These are phyloP conservation scores for Mustela lutreola DNA, from an alignment of 2,113 vertebrate species.

Conservation along the genomic window DNA sequence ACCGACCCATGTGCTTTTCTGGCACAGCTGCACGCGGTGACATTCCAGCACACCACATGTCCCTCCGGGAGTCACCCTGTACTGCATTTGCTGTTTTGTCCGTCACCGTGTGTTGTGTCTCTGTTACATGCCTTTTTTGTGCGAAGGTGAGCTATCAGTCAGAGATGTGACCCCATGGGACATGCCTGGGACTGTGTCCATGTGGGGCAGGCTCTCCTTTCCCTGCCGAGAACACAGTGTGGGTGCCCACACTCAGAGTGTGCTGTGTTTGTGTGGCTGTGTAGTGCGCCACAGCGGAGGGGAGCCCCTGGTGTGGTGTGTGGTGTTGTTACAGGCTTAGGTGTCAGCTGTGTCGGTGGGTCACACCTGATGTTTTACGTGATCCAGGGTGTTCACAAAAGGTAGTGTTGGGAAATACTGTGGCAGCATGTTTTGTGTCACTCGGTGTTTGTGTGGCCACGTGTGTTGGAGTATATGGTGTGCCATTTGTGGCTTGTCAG, in stretches of 20 bases:
- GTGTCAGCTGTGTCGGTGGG: not conserved
- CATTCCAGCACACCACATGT: rapidly evolving
- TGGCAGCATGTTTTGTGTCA: not conserved
- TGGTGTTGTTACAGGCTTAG: rapidly evolving
- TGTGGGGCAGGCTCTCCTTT: not conserved
- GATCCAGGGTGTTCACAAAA: not conserved
- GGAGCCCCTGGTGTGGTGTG: not conserved
- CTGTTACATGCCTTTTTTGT: not conserved
- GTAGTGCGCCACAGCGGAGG: rapidly evolving
- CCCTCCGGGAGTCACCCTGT: not conserved
- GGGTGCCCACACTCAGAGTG: no score
- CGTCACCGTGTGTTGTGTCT: not conserved
- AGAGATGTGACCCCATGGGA: not conserved
- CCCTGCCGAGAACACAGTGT: not conserved
- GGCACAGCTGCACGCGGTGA: rapidly evolving
- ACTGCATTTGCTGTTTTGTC: not conserved
- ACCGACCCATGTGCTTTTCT: rapidly evolving
- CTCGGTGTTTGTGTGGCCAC: not conserved
- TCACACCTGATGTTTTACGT: not conserved
- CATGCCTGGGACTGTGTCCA: rapidly evolving
- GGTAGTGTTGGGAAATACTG: not conserved
- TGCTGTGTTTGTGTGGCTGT: not conserved
- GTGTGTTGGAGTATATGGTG: rapidly evolving
- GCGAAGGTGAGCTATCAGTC: not conserved
- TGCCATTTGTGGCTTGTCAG: not conserved